Evolutionary conservation across 2,113 vertebrate species (phyloP).

Genomic region (Sinosuthora webbiana): DNA sequence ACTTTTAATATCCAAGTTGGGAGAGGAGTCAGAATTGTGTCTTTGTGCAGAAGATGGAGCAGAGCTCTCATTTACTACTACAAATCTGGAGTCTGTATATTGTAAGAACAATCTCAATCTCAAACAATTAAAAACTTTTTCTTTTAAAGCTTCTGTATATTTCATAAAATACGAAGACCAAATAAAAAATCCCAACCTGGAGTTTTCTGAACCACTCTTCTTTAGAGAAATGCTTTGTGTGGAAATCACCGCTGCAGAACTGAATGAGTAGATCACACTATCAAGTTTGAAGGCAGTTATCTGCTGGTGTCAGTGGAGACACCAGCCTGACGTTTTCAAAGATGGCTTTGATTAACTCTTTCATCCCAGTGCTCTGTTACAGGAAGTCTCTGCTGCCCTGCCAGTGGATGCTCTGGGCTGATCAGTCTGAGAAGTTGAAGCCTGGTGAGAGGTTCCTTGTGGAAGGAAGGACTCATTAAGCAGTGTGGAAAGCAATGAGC

Average conservation of each 20-base stretch:
- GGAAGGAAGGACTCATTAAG: neutral
- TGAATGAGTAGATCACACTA: neutral
- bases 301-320: neutral
- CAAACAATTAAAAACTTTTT: neutral
- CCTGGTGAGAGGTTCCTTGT: neutral
- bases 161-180: neutral
- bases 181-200: neutral
- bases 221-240: neutral
- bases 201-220: neutral
- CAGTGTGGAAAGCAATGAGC: neutral
- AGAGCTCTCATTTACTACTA: constrained; percentile 25
- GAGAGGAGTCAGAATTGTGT: constrained; percentile 10
- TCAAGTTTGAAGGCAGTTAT: neutral
- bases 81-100: neutral
- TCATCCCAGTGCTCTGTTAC: neutral
- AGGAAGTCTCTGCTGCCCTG: neutral
- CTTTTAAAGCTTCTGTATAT: neutral
- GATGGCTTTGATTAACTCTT: neutral
- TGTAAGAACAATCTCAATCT: neutral
- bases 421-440: neutral
- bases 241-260: neutral
- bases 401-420: neutral
- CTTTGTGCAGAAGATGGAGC: constrained; percentile 14
- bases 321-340: neutral
- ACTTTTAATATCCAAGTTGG: constrained; percentile 45